phyloP scores from a whole-genome alignment of 1,140 invertebrate species.

The Philotrypesis tridentata region DNA sequence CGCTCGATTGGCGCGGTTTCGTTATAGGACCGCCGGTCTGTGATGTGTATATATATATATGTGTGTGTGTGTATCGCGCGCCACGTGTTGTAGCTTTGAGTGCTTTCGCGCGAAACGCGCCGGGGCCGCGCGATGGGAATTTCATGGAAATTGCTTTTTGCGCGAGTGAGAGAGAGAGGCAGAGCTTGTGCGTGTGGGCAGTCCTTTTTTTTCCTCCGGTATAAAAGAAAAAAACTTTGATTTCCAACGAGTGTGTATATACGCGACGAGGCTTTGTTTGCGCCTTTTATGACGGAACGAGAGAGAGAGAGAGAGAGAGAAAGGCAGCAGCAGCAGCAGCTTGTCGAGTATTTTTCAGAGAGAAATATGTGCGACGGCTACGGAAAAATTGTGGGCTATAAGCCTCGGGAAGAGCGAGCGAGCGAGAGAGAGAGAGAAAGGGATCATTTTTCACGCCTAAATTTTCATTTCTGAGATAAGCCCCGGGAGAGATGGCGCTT shows the following conservation, averaged over 20 bases:
- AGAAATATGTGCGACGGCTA: background rate
- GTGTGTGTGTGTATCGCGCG: background rate
- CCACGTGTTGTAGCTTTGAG: background rate
- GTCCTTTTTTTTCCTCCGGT: too few species aligned
- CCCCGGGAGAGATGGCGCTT: too few species aligned
- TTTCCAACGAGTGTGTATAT: background rate
- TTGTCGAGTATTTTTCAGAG: background rate
- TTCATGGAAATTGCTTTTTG: slow-evolving; percentile 13
- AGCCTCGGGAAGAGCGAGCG: background rate
- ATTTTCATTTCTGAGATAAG: slow-evolving; percentile 4
- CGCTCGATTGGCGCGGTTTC: background rate
- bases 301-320: too few species aligned
- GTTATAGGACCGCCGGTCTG: background rate
- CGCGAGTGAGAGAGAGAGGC: too few species aligned
- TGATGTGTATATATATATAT: too few species aligned
- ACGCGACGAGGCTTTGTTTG: background rate
- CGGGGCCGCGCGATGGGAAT: background rate
- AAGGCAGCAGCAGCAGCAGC: background rate
- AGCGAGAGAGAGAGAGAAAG: background rate
- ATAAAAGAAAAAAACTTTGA: too few species aligned
- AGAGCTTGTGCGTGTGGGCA: too few species aligned
- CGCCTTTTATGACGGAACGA: background rate
- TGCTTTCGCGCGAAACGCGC: background rate
- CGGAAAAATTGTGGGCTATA: background rate
- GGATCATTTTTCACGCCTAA: slow-evolving; percentile 13